Percentiles rank a stretch among this genome's conserved stretches.
These are phyloP conservation scores for Megalurothrips usitatus DNA, from an alignment of 2,888 invertebrate species.

Conservation along the genomic window DNA sequence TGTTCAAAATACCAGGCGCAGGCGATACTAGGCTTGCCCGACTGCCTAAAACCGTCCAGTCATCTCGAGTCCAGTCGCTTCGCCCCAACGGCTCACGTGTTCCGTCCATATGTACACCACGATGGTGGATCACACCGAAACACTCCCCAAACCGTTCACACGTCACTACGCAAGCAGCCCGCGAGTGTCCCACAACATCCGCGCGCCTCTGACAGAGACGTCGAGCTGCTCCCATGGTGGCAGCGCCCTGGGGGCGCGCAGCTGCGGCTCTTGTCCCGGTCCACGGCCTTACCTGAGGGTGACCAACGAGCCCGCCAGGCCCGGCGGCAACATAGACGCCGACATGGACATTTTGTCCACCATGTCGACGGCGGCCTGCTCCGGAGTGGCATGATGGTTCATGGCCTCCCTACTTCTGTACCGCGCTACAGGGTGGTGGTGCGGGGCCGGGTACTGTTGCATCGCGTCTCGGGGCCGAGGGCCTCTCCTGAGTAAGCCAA, in stretches of 20 bases:
- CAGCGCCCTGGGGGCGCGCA: background rate
- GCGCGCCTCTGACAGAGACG: background rate
- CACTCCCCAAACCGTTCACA: background rate
- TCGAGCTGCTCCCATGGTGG: too few relatives aligned
- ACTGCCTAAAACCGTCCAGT: conserved; percentile 4
- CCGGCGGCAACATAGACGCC: background rate
- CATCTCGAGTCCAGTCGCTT: background rate
- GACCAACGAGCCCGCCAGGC: background rate
- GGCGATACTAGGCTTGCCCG: conserved; percentile 14
- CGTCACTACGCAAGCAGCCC: background rate
- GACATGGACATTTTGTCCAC: conserved; percentile 19
- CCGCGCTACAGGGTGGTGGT: conserved; percentile 8
- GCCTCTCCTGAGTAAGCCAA: conserved; percentile 7
- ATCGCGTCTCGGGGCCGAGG: conserved; percentile 12
- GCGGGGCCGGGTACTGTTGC: background rate
- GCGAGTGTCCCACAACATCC: background rate
- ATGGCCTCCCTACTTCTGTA: conserved; percentile 17
- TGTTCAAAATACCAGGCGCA: background rate
- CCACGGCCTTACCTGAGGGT: background rate
- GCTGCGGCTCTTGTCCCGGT: background rate
- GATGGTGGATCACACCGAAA: too few relatives aligned
- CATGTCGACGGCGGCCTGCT: conserved; percentile 12
- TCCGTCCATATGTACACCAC: too few relatives aligned
- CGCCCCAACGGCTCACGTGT: background rate
- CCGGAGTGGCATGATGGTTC: conserved; percentile 7